Conservation (phyloP, 2,797 vertebrate species). For the Telmatherina bonti region DNA sequence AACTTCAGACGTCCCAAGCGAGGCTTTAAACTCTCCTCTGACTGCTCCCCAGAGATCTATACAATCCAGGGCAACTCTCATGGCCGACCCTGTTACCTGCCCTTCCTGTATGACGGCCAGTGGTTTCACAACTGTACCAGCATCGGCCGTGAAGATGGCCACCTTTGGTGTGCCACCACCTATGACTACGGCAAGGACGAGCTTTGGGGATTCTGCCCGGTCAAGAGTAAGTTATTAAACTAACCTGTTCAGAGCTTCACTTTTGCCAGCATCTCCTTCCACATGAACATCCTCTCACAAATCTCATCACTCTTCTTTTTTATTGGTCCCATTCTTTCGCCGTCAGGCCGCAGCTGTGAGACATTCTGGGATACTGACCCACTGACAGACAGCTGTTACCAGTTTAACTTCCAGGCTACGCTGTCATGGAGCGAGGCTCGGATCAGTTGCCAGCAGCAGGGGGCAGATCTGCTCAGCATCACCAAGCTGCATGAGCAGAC, state of each 20-base stretch:
- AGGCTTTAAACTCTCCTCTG: conserved; percentile 26
- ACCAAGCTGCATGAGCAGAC: conserved; percentile 97
- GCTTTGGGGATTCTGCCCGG: conserved; percentile 97
- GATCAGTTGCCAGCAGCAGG: conserved; percentile 96
- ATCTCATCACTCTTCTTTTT: background rate
- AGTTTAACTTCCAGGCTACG: conserved; percentile 97
- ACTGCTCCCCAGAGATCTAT: conserved; percentile 88
- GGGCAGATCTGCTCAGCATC: conserved; percentile 95
- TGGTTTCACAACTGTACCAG: conserved; percentile 97
- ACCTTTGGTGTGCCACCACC: conserved; percentile 97
- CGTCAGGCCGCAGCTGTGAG: conserved; percentile 90
- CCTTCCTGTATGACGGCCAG: conserved; percentile 94
- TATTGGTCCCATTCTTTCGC: conserved; percentile 12
- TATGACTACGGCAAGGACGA: conserved; percentile 94
- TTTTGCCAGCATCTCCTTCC: background rate
- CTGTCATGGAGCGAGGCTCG: conserved; percentile 95
- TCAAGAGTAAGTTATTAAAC: conserved; percentile 88
- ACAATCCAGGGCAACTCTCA: conserved; percentile 98
- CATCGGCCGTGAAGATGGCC: conserved; percentile 92
- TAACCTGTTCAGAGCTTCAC: background rate
- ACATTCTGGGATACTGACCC: conserved; percentile 97
- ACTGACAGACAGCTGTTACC: conserved; percentile 96
- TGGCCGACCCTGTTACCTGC: conserved; percentile 93
- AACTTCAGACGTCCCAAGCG: conserved; percentile 18
- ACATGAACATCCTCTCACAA: background rate